Evolutionary conservation across 2,888 invertebrate species (phyloP), one percentile per base, ranked within the genome.

Genomic region (Siphonodentalium dalli): DNA sequence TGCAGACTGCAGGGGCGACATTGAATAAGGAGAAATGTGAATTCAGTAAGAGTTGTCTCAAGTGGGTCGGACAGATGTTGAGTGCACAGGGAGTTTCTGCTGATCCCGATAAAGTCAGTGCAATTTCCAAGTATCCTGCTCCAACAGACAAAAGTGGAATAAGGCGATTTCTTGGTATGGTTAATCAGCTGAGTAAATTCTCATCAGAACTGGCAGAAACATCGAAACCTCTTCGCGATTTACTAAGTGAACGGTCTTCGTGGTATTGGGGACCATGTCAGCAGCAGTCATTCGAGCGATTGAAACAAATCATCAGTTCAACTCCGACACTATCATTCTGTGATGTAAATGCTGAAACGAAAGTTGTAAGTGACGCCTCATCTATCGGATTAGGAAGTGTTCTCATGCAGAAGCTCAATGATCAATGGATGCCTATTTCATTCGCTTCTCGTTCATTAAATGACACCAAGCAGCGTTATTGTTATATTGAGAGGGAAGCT

Each of bases 401-500:
- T 0, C 54, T 80, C 0, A 40, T 71, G 9, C 75, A 78, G 39
- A 40, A 67, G 50, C 53, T 68, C 31, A 29, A 55, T 11, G 45
- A 33, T 18, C n/a, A 37, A 42, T 27, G 52, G 52, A 64, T 73
- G 43, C 69, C 77, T 15, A 71, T 82, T 8, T 71, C 72, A 3
- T 81, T 75, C 57, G 74, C 72, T 1, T 79, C 75, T 1, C 62
- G 72, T 56, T 64, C 71, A n/a, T 47, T 80, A 23, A 68, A 65
- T 33, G 54, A 49, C 2, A 60, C 75, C 3, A 78, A 81, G 55
- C 61, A 57, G 20, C 50, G 69, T 20, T 81, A 79, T 49, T 74
- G 75, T 0, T 75, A 79, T 55, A 79, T 80, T 11, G 79, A 82
- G 54, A 78, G 78, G 56, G 78, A 82, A 63, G 72, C 77, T 0